Evolutionary conservation across 2,113 vertebrate genomes (phyloP), one percentile per base, ranked within the genome.

Genomic region (Verasper variegatus): DNA sequence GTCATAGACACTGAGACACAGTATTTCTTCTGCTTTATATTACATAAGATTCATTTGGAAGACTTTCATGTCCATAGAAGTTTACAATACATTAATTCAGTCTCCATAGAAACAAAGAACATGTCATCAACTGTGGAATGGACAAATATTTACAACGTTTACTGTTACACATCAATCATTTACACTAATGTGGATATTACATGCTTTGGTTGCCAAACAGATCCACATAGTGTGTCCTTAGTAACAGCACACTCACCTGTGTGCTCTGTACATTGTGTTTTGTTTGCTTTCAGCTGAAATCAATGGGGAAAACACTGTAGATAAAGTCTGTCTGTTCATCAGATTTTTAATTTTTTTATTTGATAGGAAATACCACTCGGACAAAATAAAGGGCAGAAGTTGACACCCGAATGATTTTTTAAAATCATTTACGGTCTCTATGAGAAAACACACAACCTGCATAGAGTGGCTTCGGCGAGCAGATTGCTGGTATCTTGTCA

Each of bases 401-500:
- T 47, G 13, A 57, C 51, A 5, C 3, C 35, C 2, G 37, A 31
- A 18, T 40, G n/a, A 12, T 58, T 13, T 15, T 31, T 21, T n/a
- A 11, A 15, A 37, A 60, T n/a, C 21, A 55, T 61, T 42, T 18
- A 35, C 21, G 17, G 20, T 57, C 11, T 45, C 18, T 23, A 18
- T 61, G 17, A 52, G 10, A 9, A 21, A 27, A 27, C 45, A 42
- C 40, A 42, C 10, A 3, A 42, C 40, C 40, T 55, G 21, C 35
- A n/a, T 0, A 1, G 5, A 27, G 40, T 26, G 42, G 17, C 31
- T 5, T 18, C 6, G 5, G 59, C 18, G 2, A 23, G 52, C 71
- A 79, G 64, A 80, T 77, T 59, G 71, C 55, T 35, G 51, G 13
- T 68, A 18, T 70, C 60, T 68, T 74, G 61, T 76, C 18, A 80